phyloP scores from a whole-genome alignment of 2,888 invertebrate species.

The Nomada flava region DNA sequence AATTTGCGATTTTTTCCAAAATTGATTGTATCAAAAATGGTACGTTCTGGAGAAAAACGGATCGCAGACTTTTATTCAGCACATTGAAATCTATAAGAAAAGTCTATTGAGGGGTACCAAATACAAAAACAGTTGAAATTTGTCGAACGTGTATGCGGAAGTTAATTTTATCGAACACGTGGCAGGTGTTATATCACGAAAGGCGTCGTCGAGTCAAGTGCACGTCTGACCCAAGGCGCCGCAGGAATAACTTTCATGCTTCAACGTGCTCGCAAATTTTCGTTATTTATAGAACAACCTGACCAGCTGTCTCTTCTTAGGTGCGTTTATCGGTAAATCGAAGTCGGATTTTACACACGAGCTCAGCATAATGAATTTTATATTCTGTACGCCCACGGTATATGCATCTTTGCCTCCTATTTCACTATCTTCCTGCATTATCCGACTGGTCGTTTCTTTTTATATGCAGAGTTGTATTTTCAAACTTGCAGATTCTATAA shows the following conservation, averaged over 20 bases:
- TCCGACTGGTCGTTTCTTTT: neutral
- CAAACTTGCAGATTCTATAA: too few relatives aligned
- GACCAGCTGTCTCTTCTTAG: slow-evolving; percentile 49
- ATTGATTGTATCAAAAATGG: too few relatives aligned
- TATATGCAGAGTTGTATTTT: too few relatives aligned
- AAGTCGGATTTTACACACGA: slow-evolving; percentile 49
- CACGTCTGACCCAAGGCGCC: slow-evolving; percentile 47
- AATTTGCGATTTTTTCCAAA: too few relatives aligned
- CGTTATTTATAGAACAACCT: slow-evolving; percentile 68
- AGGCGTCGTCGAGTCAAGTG: slow-evolving; percentile 49
- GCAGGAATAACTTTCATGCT: slow-evolving; percentile 57
- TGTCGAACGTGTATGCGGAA: neutral
- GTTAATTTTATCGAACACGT: slow-evolving; percentile 36
- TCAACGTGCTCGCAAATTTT: slow-evolving; percentile 57
- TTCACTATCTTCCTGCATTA: neutral
- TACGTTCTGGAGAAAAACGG: too few relatives aligned
- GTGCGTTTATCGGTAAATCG: slow-evolving; percentile 59
- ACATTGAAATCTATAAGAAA: too few relatives aligned
- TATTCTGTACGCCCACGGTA: neutral
- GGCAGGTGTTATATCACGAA: slow-evolving; percentile 36
- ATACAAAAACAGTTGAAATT: too few relatives aligned
- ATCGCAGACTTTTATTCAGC: too few relatives aligned
- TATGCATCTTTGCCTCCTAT: neutral
- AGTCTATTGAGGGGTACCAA: too few relatives aligned
- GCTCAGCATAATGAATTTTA: slow-evolving; percentile 17